phyloP scores from a whole-genome alignment of 1,140 invertebrate species.

The Sinella curviseta region DNA sequence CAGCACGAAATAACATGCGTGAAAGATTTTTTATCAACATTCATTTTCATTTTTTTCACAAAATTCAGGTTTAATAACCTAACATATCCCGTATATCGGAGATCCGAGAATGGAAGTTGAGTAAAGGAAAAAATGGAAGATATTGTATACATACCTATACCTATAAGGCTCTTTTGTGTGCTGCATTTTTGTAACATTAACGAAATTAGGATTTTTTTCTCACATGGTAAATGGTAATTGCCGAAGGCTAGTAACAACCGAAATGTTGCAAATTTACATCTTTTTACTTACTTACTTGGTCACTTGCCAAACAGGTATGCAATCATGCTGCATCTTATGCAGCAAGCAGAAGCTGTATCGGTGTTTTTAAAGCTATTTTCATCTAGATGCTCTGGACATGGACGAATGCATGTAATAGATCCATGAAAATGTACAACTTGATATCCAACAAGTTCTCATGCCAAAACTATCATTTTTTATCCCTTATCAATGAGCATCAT shows the following conservation, averaged over 20 bases:
- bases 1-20: neutral
- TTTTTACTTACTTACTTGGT: too few species aligned
- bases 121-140: neutral
- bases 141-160: neutral
- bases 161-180: neutral
- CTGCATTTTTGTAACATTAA: neutral
- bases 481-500: too few species aligned
- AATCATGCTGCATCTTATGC: neutral
- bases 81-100: too few species aligned
- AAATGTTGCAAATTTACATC: too few species aligned
- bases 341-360: neutral
- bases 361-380: neutral
- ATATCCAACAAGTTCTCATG: too few species aligned
- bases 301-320: neutral
- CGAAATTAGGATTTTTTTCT: neutral
- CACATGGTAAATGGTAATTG: neutral
- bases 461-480: too few species aligned
- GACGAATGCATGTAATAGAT: too few species aligned
- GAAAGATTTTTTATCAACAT: neutral
- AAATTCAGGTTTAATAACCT: constrained; percentile 21
- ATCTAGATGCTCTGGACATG: too few species aligned
- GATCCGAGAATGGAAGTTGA: constrained; percentile 3
- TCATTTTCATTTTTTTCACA: neutral
- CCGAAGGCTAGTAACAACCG: neutral
- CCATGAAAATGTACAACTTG: too few species aligned